Conservation (phyloP, 2,888 invertebrate species). For the Cheilosia variabilis region DNA sequence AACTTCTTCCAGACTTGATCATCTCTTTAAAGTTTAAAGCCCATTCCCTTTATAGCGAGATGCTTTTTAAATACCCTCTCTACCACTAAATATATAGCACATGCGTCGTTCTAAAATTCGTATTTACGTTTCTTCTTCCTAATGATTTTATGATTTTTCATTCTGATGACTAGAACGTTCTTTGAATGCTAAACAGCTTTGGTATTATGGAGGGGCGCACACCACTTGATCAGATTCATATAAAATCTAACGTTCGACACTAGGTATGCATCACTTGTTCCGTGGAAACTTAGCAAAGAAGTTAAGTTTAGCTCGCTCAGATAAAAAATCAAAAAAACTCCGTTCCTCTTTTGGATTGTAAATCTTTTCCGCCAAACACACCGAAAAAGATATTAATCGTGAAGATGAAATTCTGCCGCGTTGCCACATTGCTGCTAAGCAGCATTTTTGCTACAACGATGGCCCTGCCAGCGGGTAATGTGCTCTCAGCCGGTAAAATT, state of each 20-base stretch:
- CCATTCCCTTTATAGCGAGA: too few species aligned
- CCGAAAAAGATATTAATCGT: conserved; percentile 32
- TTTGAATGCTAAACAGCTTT: conserved; percentile 74
- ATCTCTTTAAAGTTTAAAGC: too few species aligned
- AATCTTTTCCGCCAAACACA: background rate
- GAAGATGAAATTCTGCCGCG: conserved; percentile 51
- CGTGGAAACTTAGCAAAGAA: conserved; percentile 83
- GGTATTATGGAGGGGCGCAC: conserved; percentile 53
- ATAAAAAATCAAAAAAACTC: conserved; percentile 74
- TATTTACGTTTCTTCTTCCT: conserved; percentile 58
- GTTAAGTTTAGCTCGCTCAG: conserved; percentile 83
- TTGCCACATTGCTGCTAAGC: conserved; percentile 46
- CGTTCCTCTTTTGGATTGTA: conserved; percentile 24
- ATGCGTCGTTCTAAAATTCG: background rate
- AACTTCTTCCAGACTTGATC: too few species aligned
- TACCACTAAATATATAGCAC: background rate
- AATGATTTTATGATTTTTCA: conserved; percentile 63
- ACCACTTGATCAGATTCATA: conserved; percentile 77
- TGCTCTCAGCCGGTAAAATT: background rate
- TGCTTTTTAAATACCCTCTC: background rate
- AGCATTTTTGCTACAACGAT: conserved; percentile 53
- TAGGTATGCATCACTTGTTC: conserved; percentile 82
- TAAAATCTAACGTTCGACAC: conserved; percentile 81
- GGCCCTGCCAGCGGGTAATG: conserved; percentile 64
- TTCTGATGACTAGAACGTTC: conserved; percentile 68